Evolutionary conservation across 2,888 invertebrate genomes (phyloP), one percentile per base, ranked within the genome.

Genomic region (Conistra vaccinii): DNA sequence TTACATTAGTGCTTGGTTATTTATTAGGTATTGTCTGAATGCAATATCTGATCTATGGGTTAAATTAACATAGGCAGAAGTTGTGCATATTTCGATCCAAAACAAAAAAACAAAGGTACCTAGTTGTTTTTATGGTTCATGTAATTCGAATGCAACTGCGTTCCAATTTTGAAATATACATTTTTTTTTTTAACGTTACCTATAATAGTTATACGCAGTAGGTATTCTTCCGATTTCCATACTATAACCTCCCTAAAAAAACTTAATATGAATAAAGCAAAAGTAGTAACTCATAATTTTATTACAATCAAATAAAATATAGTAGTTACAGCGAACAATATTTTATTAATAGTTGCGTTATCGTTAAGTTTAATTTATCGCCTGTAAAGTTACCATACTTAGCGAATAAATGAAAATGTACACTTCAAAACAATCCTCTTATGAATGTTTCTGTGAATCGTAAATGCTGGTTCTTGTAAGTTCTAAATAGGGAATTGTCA

Each of bases 321-420:
- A 57, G 14, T 42, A 35, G 20, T n/a, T 26, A 61, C 10, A 2
- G 14, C 23, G 20, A 74, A 7, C 17, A 29, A 67, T 76, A 39
- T 61, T 53, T 75, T 61, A 78, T 81, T 57, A 62, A 81, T 63
- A 74, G 35, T 74, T 67, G 1, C n/a, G 17, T 29, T 35, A 62
- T 67, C 62, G 61, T 81, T 62, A 67, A 78, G 0, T 77, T 60
- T 67, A 75, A 75, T 63, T 81, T 75, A 74, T 51, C 3, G 66
- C 35, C 12, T 51, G 39, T 67, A 74, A 67, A 80, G 35, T 45
- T 23, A 35, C 61, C 29, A 10, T 29, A 81, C 35, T 32, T 10
- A 10, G 48, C 45, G 1, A 61, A 29, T 63, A 39, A 81, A 67
- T 68, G 55, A 53, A 81, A 57, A 62, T 62, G 29, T 51, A 67